phyloP scores from a whole-genome alignment of 2,888 invertebrate genomes.

The Diarsia rubi region DNA sequence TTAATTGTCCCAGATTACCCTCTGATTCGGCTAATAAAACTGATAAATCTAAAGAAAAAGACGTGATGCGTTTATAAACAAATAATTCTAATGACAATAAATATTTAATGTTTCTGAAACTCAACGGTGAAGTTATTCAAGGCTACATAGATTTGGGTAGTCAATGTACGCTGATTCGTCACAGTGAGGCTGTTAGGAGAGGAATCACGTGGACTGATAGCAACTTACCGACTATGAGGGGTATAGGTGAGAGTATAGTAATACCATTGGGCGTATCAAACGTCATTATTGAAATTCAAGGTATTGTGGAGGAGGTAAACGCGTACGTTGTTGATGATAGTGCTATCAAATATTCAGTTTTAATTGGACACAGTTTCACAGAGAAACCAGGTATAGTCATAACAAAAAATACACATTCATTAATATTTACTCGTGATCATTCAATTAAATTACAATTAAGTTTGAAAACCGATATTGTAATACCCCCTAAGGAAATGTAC shows the following conservation, averaged over 20 bases:
- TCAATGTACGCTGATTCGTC: no score
- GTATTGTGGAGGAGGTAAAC: constrained; percentile 3
- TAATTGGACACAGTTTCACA: constrained; percentile 6
- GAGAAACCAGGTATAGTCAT: constrained; percentile 6
- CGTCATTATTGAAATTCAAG: constrained; percentile 11
- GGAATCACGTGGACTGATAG: constrained; percentile 6
- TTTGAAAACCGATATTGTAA: constrained; percentile 1
- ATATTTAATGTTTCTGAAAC: no score
- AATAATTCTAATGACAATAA: no score
- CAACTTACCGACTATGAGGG: constrained; percentile 15
- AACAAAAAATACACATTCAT: constrained; percentile 5
- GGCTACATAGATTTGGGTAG: no score
- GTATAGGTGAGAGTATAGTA: constrained; percentile 14
- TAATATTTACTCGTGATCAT: constrained; percentile 6
- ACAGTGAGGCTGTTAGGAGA: background rate
- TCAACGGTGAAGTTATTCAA: no score
- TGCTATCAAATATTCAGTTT: background rate
- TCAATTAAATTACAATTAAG: background rate
- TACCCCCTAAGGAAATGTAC: constrained; percentile 8
- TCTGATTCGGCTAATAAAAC: no score
- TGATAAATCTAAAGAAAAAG: no score
- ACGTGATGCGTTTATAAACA: no score
- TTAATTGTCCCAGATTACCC: no score
- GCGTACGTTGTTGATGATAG: background rate
- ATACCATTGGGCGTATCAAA: constrained; percentile 7